Conservation (phyloP, 2,888 invertebrate species). For the Diarsia mendica region DNA sequence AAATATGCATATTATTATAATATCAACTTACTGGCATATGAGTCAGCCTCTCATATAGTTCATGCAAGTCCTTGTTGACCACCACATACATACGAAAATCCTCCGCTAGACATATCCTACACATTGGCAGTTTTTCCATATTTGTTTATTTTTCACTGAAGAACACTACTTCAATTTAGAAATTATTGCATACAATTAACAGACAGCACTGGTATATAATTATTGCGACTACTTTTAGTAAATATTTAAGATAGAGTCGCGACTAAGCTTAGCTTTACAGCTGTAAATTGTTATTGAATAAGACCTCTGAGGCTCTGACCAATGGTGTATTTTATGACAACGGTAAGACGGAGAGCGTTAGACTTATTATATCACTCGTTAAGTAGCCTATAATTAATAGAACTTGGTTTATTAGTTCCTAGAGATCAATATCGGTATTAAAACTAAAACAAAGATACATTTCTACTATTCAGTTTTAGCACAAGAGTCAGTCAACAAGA, state of each 20-base stretch:
- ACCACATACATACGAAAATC: background rate
- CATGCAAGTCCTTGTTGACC: background rate
- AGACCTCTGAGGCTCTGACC: too few relatives aligned
- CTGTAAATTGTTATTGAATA: too few relatives aligned
- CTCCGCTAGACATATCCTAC: background rate
- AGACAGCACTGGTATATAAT: background rate
- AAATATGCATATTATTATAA: too few relatives aligned
- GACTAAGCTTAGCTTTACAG: too few relatives aligned
- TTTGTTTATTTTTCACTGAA: background rate
- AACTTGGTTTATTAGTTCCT: background rate
- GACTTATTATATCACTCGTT: background rate
- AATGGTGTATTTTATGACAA: too few relatives aligned
- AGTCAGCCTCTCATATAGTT: conserved; percentile 9
- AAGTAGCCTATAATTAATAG: background rate
- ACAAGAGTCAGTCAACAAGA: too few relatives aligned
- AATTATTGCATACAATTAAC: background rate
- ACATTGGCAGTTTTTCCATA: background rate
- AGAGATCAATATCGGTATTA: background rate
- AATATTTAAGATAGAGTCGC: background rate
- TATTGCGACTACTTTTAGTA: background rate
- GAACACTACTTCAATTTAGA: background rate
- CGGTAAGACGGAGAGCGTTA: background rate
- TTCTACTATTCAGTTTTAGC: too few relatives aligned
- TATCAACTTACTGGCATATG: conserved; percentile 1
- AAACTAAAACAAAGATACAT: too few relatives aligned